These are phyloP conservation scores for Spilogale gracilis DNA, from an alignment of 2,113 vertebrate genomes.

Conservation along the genomic window DNA sequence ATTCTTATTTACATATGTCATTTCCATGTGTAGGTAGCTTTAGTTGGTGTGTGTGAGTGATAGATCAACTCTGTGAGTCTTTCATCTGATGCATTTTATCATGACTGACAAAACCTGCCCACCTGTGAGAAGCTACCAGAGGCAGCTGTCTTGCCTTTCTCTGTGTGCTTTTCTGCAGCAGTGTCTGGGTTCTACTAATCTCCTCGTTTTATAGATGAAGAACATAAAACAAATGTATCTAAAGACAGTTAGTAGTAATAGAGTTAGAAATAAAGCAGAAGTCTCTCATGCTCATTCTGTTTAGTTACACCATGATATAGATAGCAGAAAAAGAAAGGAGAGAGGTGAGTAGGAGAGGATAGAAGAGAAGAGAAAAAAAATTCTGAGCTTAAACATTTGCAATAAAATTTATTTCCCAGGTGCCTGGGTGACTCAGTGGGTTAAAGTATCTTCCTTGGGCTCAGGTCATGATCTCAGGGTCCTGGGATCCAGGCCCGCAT, in stretches of 20 bases:
- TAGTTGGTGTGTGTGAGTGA: background rate
- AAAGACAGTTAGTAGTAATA: background rate
- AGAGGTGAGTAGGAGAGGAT: too few relatives aligned
- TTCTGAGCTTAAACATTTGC: background rate
- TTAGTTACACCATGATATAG: background rate
- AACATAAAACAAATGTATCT: background rate
- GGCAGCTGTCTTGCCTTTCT: background rate
- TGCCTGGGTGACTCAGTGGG: too few relatives aligned
- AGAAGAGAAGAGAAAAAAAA: background rate
- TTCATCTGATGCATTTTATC: background rate
- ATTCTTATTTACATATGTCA: background rate
- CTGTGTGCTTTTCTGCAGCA: background rate
- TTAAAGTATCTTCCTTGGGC: too few relatives aligned
- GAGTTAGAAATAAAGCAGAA: background rate
- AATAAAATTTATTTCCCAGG: background rate
- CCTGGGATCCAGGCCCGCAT: too few relatives aligned
- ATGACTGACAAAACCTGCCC: background rate
- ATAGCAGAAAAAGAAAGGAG: accelerated
- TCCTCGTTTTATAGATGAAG: background rate
- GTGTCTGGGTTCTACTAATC: background rate
- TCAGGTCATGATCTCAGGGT: too few relatives aligned
- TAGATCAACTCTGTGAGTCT: background rate
- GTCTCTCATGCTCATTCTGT: background rate
- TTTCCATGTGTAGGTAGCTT: background rate
- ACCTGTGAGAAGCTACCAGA: background rate